Evolutionary conservation across 2,113 vertebrate species (phyloP).

Genomic region (Hypanus sabinus): DNA sequence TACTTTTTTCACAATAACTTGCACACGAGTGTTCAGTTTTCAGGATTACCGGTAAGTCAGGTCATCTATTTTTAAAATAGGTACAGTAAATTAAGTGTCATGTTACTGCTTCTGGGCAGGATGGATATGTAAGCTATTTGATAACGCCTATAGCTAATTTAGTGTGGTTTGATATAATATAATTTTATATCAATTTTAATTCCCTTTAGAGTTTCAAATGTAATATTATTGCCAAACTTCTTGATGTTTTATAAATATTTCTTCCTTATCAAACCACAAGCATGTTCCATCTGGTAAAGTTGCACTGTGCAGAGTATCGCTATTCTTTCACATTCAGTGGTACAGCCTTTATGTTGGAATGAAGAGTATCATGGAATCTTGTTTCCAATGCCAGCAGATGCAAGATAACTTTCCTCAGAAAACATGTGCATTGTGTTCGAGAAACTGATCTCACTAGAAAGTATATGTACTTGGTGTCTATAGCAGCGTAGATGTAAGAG

Average conservation of each 20-base stretch:
- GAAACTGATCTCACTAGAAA: not conserved
- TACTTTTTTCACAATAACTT: too few relatives aligned
- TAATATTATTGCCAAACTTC: not conserved
- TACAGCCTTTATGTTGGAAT: not conserved
- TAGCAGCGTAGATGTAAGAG: not conserved
- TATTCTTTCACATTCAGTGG: not conserved
- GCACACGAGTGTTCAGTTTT: too few relatives aligned
- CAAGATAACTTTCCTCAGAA: not conserved
- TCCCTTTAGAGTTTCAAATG: not conserved
- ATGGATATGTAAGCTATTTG: not conserved
- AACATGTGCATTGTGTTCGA: not conserved
- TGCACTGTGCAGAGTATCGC: not conserved
- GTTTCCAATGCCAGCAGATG: not conserved
- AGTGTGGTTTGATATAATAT: not conserved
- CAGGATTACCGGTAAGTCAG: too few relatives aligned
- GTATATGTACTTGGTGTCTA: not conserved
- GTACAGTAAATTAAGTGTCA: not conserved
- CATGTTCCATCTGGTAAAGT: not conserved
- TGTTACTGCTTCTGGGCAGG: not conserved
- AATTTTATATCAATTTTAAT: not conserved
- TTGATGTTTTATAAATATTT: not conserved
- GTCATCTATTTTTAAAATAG: not conserved
- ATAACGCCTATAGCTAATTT: not conserved
- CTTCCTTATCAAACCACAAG: not conserved
- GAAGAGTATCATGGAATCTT: not conserved